Conservation (phyloP, 2,797 vertebrate genomes). For the Onychomys torridus region DNA sequence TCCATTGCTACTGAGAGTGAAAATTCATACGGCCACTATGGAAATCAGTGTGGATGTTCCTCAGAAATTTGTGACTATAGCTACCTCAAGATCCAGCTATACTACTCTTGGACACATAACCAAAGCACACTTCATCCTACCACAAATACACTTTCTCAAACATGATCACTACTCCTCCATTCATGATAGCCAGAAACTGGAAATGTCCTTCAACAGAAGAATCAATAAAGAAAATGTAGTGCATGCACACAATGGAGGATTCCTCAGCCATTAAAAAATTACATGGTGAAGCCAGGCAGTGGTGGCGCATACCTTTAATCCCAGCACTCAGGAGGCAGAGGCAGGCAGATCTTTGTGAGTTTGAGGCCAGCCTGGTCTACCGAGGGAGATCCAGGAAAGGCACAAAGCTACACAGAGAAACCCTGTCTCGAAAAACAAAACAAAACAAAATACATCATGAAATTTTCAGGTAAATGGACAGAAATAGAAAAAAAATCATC, state of each 20-base stretch:
- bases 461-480: background rate
- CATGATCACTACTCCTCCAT: background rate
- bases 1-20: background rate
- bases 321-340: no score
- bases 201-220: background rate
- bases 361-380: no score
- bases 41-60: background rate
- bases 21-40: background rate
- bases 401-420: no score
- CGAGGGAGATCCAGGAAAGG: no score
- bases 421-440: no score
- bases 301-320: no score
- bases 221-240: background rate
- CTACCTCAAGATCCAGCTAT: background rate
- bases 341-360: no score
- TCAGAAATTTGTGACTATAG: background rate
- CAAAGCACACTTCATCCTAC: background rate
- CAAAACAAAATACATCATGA: no score
- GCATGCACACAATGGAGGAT: background rate
- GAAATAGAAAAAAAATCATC: background rate
- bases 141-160: background rate
- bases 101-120: background rate
- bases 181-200: background rate
- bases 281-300: no score
- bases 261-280: background rate